These are phyloP conservation scores for Otocyon megalotis DNA, from an alignment of 2,113 vertebrate species.

Conservation along the genomic window DNA sequence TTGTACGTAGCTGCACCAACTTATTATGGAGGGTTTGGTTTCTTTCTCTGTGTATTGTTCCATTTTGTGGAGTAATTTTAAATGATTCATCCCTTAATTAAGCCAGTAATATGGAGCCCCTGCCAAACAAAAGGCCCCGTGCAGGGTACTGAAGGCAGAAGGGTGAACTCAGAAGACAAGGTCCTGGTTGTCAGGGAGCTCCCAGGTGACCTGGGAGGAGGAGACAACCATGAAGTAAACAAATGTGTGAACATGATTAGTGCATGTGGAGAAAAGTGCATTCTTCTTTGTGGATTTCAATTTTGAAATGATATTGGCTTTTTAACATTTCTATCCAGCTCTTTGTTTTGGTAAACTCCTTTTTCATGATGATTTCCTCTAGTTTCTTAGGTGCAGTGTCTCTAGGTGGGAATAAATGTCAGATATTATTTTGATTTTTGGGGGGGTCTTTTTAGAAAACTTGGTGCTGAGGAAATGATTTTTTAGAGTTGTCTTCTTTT, in stretches of 20 bases:
- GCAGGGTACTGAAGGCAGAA: neutral
- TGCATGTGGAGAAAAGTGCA: neutral
- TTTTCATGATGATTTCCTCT: neutral
- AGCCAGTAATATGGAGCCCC: neutral
- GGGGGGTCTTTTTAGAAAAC: neutral
- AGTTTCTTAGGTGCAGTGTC: neutral
- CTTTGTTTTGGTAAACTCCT: neutral
- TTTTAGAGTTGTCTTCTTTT: neutral
- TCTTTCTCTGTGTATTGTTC: neutral
- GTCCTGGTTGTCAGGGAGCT: neutral
- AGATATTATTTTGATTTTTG: neutral
- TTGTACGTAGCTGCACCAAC: neutral
- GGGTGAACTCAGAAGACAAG: neutral
- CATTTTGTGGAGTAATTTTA: slow-evolving; percentile 10
- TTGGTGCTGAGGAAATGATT: neutral
- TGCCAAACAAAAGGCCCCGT: neutral
- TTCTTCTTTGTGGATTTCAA: neutral
- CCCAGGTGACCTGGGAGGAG: neutral
- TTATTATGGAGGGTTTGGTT: neutral
- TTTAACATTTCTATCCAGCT: neutral
- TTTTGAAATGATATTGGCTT: neutral
- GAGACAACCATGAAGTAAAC: neutral
- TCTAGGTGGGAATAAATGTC: neutral
- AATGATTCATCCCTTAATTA: neutral
- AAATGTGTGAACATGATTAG: neutral